These are phyloP conservation scores for Cerceris ruficornis DNA, from an alignment of 2,888 invertebrate genomes.

Conservation along the genomic window DNA sequence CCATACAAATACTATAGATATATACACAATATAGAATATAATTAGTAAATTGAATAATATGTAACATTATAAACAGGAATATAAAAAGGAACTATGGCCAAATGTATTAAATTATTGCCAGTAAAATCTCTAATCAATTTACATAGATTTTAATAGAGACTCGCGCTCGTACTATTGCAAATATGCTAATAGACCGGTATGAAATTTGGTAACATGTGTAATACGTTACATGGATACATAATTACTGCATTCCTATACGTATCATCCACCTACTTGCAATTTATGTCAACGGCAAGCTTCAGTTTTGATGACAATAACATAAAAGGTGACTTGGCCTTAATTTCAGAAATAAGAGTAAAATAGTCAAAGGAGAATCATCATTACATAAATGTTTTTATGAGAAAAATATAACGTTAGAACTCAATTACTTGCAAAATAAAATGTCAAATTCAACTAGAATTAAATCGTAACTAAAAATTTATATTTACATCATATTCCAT, in stretches of 20 bases:
- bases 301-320: no score
- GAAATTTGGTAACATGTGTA: not conserved
- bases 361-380: no score
- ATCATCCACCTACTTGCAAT: not conserved
- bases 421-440: no score
- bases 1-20: no score
- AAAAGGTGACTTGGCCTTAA: no score
- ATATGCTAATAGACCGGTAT: conserved; percentile 12
- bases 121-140: not conserved
- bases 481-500: no score
- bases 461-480: no score
- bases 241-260: not conserved
- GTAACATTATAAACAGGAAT: not conserved
- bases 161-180: conserved; percentile 1
- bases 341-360: no score
- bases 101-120: not conserved
- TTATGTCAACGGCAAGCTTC: not conserved
- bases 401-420: no score
- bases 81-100: not conserved
- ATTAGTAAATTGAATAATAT: not conserved
- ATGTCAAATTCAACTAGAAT: no score
- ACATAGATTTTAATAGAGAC: conserved; percentile 1
- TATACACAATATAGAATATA: no score
- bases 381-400: no score
- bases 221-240: conserved; percentile 11